A percentile compares a stretch with the other conserved stretches of the same genome.
Evolutionary conservation across 1,140 invertebrate species (phyloP).

Genomic region (Drosophila bifasciata): DNA sequence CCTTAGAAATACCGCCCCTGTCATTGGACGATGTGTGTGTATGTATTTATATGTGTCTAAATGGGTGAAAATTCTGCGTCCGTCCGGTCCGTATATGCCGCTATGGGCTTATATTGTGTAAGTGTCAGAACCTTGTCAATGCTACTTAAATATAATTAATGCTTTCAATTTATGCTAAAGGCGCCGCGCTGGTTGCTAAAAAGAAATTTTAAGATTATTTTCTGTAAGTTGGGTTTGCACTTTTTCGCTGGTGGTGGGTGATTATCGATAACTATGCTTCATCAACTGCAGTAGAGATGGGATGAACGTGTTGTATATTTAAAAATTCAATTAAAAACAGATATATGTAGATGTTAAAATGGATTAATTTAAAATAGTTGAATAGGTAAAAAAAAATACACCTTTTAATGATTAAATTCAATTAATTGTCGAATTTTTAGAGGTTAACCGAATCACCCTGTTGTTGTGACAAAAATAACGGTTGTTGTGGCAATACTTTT

Average conservation of each 20-base stretch:
- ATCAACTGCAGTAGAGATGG: constrained; percentile 12
- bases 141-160: constrained; percentile 63
- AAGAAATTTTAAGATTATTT: constrained; percentile 39
- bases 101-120: constrained; percentile 9
- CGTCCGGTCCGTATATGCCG: constrained; percentile 8
- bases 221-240: constrained; percentile 27
- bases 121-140: constrained; percentile 26
- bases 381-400: too few relatives aligned
- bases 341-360: too few relatives aligned
- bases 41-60: constrained; percentile 15
- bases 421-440: too few relatives aligned
- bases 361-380: too few relatives aligned
- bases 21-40: constrained; percentile 26
- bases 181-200: constrained; percentile 32
- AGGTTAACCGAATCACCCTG: too few relatives aligned
- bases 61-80: constrained; percentile 6
- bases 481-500: too few relatives aligned
- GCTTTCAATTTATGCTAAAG: constrained; percentile 37
- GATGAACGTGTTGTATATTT: not conserved
- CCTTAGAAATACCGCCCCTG: constrained; percentile 25
- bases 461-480: too few relatives aligned
- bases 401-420: too few relatives aligned
- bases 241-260: constrained; percentile 47
- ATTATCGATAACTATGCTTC: constrained; percentile 20
- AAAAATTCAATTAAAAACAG: constrained; percentile 29